Conservation (phyloP, 2,888 invertebrate species). For the Chrysodeixis includens region DNA sequence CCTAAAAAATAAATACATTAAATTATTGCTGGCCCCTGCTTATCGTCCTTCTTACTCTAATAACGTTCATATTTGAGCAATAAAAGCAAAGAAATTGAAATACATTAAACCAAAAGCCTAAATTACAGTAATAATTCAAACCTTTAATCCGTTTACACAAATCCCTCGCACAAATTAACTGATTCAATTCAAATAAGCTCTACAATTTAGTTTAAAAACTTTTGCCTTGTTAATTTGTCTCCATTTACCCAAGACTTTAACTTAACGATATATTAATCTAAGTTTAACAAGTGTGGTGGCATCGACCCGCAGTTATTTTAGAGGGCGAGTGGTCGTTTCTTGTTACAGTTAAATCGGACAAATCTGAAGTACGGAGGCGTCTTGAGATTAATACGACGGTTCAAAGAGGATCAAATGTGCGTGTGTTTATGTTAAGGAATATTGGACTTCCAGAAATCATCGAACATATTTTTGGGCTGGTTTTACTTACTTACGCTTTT, state of each 20-base stretch:
- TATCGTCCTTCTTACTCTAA: no score
- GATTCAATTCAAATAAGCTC: constrained; percentile 32
- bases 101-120: not conserved
- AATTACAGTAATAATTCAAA: not conserved
- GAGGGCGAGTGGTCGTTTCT: constrained; percentile 28
- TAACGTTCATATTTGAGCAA: no score
- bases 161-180: constrained; percentile 35
- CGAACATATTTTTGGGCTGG: no score
- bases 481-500: no score
- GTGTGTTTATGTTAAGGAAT: not conserved
- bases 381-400: constrained; percentile 23
- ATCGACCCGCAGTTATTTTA: constrained; percentile 26
- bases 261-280: constrained; percentile 49
- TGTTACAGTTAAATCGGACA: constrained; percentile 36
- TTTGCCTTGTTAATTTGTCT: constrained; percentile 49
- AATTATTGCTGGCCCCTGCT: no score
- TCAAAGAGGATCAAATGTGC: constrained; percentile 5
- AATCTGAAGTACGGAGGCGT: constrained; percentile 19
- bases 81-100: not conserved
- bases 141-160: constrained; percentile 43
- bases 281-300: constrained; percentile 44
- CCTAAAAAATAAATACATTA: no score
- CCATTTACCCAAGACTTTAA: constrained; percentile 49
- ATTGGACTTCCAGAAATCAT: not conserved
- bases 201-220: constrained; percentile 39